These are phyloP conservation scores for Brenthis daphne DNA, from an alignment of 2,888 invertebrate genomes.

Conservation along the genomic window DNA sequence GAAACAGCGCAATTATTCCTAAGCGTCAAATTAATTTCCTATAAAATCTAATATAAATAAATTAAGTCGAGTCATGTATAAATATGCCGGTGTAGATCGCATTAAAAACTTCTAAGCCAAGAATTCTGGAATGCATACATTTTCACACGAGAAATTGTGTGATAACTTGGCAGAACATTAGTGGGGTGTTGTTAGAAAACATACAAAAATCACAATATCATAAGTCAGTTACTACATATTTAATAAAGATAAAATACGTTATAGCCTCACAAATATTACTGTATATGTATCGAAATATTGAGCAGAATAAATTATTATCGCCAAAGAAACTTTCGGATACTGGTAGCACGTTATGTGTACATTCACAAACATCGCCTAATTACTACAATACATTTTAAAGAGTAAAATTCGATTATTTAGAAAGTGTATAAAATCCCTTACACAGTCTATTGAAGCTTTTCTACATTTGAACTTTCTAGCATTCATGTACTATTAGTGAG, in stretches of 20 bases:
- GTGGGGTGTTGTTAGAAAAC: constrained; percentile 21
- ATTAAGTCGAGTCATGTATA: constrained; percentile 45
- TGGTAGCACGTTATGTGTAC: constrained; percentile 10
- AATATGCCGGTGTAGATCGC: constrained; percentile 25
- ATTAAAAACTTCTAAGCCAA: constrained; percentile 24
- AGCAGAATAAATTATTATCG: constrained; percentile 31
- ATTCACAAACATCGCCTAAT: constrained; percentile 7
- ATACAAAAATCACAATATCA: constrained; percentile 33
- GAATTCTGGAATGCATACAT: constrained; percentile 69
- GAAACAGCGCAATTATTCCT: constrained; percentile 51
- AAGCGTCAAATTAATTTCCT: constrained; percentile 38
- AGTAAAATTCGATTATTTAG: constrained; percentile 14
- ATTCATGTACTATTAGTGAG: constrained; percentile 17
- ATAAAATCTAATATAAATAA: constrained; percentile 49
- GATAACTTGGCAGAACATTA: constrained; percentile 26
- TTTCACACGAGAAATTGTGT: constrained; percentile 46
- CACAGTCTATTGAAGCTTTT: constrained; percentile 24
- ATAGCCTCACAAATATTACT: constrained; percentile 30
- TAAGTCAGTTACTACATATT: constrained; percentile 25
- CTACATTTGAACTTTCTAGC: constrained; percentile 29
- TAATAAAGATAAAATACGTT: constrained; percentile 26
- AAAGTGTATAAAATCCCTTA: constrained; percentile 16
- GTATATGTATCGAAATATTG: constrained; percentile 35
- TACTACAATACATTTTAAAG: background rate
- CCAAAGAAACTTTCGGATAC: constrained; percentile 25